Evolutionary conservation across 2,113 vertebrate species (phyloP).

Genomic region (Dipodomys stephensi): DNA sequence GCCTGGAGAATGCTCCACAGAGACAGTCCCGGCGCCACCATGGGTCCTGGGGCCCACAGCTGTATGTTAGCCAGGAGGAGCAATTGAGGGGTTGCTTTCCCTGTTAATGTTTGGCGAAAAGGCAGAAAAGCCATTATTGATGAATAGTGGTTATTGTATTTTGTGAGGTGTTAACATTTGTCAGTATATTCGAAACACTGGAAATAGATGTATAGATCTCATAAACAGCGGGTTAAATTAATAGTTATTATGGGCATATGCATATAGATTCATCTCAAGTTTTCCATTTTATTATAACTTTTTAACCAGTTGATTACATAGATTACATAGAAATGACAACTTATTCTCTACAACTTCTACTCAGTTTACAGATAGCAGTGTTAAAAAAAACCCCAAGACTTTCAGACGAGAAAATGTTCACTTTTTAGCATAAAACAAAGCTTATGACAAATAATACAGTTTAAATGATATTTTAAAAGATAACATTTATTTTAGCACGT

Average conservation of each 20-base stretch:
- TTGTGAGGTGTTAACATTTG: neutral
- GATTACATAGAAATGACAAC: constrained; percentile 6
- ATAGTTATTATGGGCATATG: neutral
- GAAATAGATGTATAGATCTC: neutral
- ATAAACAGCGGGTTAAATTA: neutral
- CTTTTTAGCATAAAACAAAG: neutral
- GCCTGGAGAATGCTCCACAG: neutral
- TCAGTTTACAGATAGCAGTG: neutral
- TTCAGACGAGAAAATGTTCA: neutral
- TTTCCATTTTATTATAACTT: constrained; percentile 7
- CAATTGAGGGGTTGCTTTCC: neutral
- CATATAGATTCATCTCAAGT: neutral
- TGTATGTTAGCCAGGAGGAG: too few species aligned
- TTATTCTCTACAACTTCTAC: neutral
- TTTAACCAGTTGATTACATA: neutral
- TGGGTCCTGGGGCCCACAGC: neutral
- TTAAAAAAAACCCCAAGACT: neutral
- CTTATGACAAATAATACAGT: neutral
- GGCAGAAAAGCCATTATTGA: neutral
- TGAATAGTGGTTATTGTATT: neutral
- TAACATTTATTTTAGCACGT: neutral
- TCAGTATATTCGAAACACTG: neutral
- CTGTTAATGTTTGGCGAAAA: neutral
- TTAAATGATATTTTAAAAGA: neutral
- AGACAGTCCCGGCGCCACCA: neutral